phyloP scores from a whole-genome alignment of 2,113 vertebrate genomes.

The Siniperca knerii region DNA sequence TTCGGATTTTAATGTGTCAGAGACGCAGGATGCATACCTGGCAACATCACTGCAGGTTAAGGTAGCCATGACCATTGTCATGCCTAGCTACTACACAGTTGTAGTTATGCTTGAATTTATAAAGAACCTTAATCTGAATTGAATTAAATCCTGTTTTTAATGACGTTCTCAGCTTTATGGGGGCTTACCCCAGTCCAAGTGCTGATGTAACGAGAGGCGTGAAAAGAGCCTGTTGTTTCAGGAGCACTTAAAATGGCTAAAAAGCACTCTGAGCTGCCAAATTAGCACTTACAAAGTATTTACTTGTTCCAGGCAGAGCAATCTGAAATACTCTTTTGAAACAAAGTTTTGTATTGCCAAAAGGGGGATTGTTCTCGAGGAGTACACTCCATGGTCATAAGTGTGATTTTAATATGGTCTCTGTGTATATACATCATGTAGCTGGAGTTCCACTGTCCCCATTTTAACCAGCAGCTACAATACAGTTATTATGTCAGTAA shows the following conservation, averaged over 20 bases:
- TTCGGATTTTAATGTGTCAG: no score
- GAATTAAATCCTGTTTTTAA: slow-evolving; percentile 65
- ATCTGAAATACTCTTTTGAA: slow-evolving; percentile 65
- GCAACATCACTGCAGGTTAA: neutral
- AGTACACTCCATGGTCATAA: slow-evolving; percentile 10
- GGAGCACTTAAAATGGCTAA: slow-evolving; percentile 64
- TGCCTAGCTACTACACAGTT: slow-evolving; percentile 10
- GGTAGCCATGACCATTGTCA: neutral
- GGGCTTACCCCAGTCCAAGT: slow-evolving; percentile 60
- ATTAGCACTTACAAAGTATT: slow-evolving; percentile 64
- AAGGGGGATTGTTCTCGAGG: slow-evolving; percentile 49
- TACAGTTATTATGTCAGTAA: neutral
- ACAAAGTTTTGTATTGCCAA: slow-evolving; percentile 50
- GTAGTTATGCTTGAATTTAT: slow-evolving; percentile 23
- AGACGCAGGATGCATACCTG: no score
- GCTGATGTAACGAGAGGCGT: slow-evolving; percentile 69
- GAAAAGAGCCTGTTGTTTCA: slow-evolving; percentile 75
- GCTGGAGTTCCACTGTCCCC: slow-evolving; percentile 27
- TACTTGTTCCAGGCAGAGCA: slow-evolving; percentile 58
- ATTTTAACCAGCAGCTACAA: slow-evolving; percentile 30
- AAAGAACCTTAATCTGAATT: slow-evolving; percentile 49
- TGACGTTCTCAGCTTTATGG: slow-evolving; percentile 59
- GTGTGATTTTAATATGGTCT: slow-evolving; percentile 55
- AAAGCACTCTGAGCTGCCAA: slow-evolving; percentile 63
- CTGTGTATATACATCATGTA: slow-evolving; percentile 42